Evolutionary conservation across 2,797 vertebrate genomes (phyloP).

Genomic region (Clarias laeviceps): DNA sequence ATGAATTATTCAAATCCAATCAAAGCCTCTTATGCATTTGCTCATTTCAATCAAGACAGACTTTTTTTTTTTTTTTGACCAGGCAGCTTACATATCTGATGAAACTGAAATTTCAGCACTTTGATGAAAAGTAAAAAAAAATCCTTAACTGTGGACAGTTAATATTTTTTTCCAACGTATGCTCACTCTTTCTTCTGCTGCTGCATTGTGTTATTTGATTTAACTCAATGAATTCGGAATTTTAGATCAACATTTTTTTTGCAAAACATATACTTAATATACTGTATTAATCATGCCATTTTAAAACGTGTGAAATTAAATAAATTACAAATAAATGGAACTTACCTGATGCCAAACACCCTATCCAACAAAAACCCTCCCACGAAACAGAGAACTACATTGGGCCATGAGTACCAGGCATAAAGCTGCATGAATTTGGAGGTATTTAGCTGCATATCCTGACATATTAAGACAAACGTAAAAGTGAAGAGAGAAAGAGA

Average conservation of each 20-base stretch:
- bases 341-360: slow-evolving; percentile 93
- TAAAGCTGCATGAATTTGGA: slow-evolving; percentile 92
- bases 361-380: slow-evolving; percentile 94
- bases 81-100: not conserved
- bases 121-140: not conserved
- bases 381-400: slow-evolving; percentile 94
- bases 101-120: not conserved
- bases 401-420: slow-evolving; percentile 98
- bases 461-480: not conserved
- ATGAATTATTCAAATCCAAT: no score
- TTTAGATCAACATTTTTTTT: not conserved
- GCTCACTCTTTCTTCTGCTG: not conserved
- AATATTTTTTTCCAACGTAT: not conserved
- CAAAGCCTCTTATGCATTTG: no score
- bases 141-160: not conserved
- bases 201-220: not conserved
- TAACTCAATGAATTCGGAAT: not conserved
- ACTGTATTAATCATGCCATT: no score
- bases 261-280: not conserved
- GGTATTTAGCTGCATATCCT: slow-evolving; percentile 93
- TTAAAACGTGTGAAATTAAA: not conserved
- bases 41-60: no score
- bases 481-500: not conserved
- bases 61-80: no score
- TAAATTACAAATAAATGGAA: not conserved